Base-by-base conservation (phyloP, 2,888 invertebrate genomes). In the Torymus tubicola region DNA sequence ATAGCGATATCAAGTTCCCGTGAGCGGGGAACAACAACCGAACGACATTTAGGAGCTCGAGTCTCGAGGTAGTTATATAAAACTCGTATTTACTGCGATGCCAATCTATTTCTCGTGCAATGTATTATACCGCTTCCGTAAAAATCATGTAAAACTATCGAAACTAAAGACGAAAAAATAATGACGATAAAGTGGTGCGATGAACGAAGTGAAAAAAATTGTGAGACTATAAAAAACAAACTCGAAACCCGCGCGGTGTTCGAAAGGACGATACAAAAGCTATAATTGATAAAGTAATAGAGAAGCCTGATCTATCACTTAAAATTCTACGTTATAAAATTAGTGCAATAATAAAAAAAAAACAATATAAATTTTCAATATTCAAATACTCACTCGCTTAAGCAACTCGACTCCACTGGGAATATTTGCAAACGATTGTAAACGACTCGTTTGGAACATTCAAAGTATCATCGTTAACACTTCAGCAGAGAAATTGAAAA, bases 401-500 rank as follows among this genome's bases (percentile, higher is more conserved):
- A 77, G 31, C 16, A 31, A 61, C 55, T 61, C 57, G 5, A 75
- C 24, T 42, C 42, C 12, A 24, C 11, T 31, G 18, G 31, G 24
- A 60, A 63, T 42, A 42, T 14, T 21, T 55, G 50, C 52, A n/a
- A 69, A 24, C 61, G 50, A 76, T 67, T 61, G 21, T 42, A 67
- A 67, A 21, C 13, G 50, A 52, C 14, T 53, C 42, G 18, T 73
- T 18, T 14, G 52, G 58, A 58, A 64, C 10, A 55, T 67, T 58
- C 65, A 24, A 16, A 68, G 71, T 14, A 61, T 68, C 53, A 61
- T 71, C 11, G 42, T 42, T 55, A 55, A 12, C 57, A 5, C 24
- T 55, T 61, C 31, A 57, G 50, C 50, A 69, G 63, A 79, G 78
- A 75, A 72, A 65, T 60, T 57, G 53, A 64, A 53, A 73, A 72